Percentiles rank a stretch among this genome's conserved stretches.
These are phyloP conservation scores for Herminia tarsipennalis DNA, from an alignment of 2,888 invertebrate genomes.

Conservation along the genomic window DNA sequence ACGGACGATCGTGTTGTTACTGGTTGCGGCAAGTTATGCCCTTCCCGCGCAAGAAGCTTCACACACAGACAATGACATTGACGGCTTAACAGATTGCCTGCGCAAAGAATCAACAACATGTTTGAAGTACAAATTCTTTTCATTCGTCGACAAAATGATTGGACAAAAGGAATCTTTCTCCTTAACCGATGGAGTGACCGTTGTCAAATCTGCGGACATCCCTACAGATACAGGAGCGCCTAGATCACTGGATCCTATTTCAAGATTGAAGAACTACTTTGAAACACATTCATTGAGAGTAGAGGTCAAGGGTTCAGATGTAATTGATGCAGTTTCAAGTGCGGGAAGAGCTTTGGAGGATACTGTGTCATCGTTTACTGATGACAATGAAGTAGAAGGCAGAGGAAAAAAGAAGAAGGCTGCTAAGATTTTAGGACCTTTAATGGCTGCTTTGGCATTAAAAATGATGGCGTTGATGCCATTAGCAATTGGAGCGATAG, in stretches of 20 bases:
- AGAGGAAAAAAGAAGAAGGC: conserved; percentile 94
- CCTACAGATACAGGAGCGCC: conserved; percentile 92
- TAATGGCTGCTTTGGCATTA: conserved; percentile 90
- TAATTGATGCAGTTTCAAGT: conserved; percentile 91
- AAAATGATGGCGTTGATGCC: conserved; percentile 93
- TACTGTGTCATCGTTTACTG: conserved; percentile 87
- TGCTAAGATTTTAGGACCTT: conserved; percentile 91
- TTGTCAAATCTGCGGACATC: conserved; percentile 90
- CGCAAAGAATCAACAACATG: conserved; percentile 94
- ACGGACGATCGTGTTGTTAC: conserved; percentile 66
- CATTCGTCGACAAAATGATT: conserved; percentile 94
- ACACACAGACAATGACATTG: conserved; percentile 91
- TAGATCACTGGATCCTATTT: conserved; percentile 88
- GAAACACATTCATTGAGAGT: conserved; percentile 93
- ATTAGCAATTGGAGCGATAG: conserved; percentile 92
- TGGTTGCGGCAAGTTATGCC: conserved; percentile 83
- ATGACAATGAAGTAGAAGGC: conserved; percentile 86
- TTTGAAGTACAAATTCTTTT: conserved; percentile 94
- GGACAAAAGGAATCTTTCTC: conserved; percentile 92
- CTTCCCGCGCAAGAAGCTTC: conserved; percentile 90
- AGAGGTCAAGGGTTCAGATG: conserved; percentile 93
- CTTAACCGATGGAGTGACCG: conserved; percentile 93
- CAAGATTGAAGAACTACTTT: conserved; percentile 91
- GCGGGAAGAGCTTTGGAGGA: conserved; percentile 93
- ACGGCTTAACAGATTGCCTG: conserved; percentile 92